Evolutionary conservation across 2,888 invertebrate genomes (phyloP).

Genomic region (Agrochola lychnidis): DNA sequence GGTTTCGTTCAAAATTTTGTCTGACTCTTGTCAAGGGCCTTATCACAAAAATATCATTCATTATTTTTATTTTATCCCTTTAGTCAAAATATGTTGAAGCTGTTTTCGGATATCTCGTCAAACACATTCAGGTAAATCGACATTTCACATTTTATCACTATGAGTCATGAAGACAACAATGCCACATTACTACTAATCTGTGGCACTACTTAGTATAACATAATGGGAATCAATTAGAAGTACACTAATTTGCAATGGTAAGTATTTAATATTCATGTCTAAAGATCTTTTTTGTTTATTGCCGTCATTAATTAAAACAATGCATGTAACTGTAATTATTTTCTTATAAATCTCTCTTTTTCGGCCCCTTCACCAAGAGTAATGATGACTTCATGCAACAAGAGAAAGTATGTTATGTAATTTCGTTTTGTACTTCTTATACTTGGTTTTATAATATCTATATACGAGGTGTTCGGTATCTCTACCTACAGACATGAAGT

Average conservation of each 20-base stretch:
- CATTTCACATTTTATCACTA: neutral
- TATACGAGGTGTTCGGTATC: neutral
- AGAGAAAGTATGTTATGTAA: slow-evolving; percentile 58
- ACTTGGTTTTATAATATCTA: slow-evolving; percentile 18
- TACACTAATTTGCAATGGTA: slow-evolving; percentile 1
- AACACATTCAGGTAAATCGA: neutral
- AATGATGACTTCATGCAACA: slow-evolving; percentile 39
- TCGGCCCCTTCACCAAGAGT: slow-evolving; percentile 26
- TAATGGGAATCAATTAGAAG: neutral
- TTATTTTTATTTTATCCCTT: neutral
- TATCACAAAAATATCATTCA: neutral
- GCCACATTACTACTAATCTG: neutral
- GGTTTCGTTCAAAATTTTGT: neutral
- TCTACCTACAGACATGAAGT: neutral
- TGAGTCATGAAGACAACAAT: slow-evolving; percentile 15
- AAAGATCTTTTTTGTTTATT: slow-evolving; percentile 5
- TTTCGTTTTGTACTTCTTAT: slow-evolving; percentile 18
- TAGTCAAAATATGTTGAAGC: neutral
- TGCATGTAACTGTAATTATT: slow-evolving; percentile 39
- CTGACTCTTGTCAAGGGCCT: neutral
- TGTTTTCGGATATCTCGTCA: neutral
- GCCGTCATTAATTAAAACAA: slow-evolving; percentile 22
- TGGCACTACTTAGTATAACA: neutral
- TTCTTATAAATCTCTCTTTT: slow-evolving; percentile 43
- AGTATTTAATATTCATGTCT: neutral